Percentiles rank a stretch among this genome's conserved stretches.
Evolutionary conservation across 2,797 vertebrate genomes (phyloP).

Genomic region (Argentina silus): DNA sequence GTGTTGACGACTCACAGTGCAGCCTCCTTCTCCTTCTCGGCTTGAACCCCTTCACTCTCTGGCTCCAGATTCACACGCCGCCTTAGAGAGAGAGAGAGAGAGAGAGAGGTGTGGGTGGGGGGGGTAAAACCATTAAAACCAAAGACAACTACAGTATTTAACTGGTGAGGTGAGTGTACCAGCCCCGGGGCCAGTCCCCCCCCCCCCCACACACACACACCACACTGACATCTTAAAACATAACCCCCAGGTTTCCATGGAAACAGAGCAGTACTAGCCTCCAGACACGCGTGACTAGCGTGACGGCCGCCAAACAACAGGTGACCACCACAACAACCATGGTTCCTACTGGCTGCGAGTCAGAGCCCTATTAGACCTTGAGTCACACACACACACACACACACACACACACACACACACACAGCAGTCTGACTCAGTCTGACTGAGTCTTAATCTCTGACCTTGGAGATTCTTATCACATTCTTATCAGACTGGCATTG

Average conservation of each 20-base stretch:
- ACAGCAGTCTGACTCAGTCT: no score
- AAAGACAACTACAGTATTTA: background rate
- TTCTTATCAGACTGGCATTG: background rate
- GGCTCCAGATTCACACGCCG: conserved; percentile 90
- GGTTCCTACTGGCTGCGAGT: no score
- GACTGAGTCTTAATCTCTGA: no score
- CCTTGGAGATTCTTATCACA: background rate
- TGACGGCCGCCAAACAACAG: no score
- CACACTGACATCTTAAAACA: conserved; percentile 25
- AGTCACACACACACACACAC: no score
- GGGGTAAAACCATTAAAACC: no score
- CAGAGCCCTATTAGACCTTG: no score
- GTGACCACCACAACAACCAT: conserved; percentile 13
- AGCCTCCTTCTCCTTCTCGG: conserved; percentile 91
- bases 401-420: no score
- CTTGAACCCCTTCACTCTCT: conserved; percentile 88
- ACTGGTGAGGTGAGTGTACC: background rate
- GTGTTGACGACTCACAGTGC: conserved; percentile 84
- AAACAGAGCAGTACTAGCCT: conserved; percentile 45
- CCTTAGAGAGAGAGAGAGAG: conserved; percentile 63
- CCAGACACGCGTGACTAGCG: no score
- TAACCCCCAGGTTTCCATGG: conserved; percentile 54
- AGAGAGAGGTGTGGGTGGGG: no score
- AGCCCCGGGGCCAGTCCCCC: conserved; percentile 12
- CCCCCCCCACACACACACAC: background rate